Percentiles rank a stretch among this genome's conserved stretches.
Evolutionary conservation across 2,888 invertebrate genomes (phyloP).

Genomic region (Laothoe populi): DNA sequence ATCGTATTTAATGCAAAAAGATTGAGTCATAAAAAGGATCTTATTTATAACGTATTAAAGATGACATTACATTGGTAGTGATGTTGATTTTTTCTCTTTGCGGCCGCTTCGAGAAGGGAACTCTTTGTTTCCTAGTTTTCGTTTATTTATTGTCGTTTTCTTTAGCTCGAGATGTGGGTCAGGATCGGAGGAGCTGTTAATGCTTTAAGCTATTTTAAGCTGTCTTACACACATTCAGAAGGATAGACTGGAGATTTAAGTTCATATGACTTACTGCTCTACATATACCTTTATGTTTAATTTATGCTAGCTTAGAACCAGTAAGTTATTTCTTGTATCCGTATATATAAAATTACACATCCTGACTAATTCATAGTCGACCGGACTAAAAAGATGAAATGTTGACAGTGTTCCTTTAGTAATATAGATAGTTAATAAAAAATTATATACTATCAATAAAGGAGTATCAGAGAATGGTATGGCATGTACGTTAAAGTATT

Average conservation of each 20-base stretch:
- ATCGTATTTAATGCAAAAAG: conserved; percentile 19
- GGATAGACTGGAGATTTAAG: neutral
- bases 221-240: conserved; percentile 13
- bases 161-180: conserved; percentile 22
- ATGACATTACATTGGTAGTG: conserved; percentile 37
- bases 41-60: conserved; percentile 33
- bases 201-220: conserved; percentile 23
- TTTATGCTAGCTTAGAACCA: neutral
- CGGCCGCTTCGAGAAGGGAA: conserved; percentile 29
- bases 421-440: no score
- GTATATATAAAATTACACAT: no score
- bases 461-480: no score
- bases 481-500: no score
- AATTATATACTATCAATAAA: no score
- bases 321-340: no score
- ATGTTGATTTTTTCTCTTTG: conserved; percentile 33
- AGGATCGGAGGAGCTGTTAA: conserved; percentile 24
- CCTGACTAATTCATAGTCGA: no score
- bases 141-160: conserved; percentile 40
- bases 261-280: neutral
- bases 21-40: neutral
- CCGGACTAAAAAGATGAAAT: no score
- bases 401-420: no score
- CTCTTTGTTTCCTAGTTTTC: conserved; percentile 52
- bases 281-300: neutral